Percentiles rank a stretch among this genome's conserved stretches.
Evolutionary conservation across 2,888 invertebrate species (phyloP).

Genomic region (Hermaeophaga mercurialis): DNA sequence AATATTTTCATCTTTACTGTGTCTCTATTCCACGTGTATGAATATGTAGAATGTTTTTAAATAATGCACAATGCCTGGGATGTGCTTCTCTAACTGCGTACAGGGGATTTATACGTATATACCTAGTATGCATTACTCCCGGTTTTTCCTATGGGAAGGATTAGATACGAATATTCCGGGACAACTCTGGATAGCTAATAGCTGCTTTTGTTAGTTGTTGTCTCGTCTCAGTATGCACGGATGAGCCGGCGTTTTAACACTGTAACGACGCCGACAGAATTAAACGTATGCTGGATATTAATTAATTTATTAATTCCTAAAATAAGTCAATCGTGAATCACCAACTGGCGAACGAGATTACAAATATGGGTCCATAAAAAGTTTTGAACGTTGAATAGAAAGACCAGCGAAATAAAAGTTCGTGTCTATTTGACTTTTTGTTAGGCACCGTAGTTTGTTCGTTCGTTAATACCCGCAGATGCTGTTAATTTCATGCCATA

Average conservation of each 20-base stretch:
- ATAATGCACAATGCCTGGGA: constrained; percentile 52
- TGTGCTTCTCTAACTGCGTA: constrained; percentile 50
- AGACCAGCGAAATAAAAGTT: no score
- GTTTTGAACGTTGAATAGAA: no score
- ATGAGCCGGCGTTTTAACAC: no score
- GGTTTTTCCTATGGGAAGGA: constrained; percentile 42
- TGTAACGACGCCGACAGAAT: no score
- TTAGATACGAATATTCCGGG: constrained; percentile 27
- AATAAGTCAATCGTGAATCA: no score
- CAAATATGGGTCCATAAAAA: no score
- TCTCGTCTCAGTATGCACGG: no score
- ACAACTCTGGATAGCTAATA: constrained; percentile 16
- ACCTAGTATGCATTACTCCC: constrained; percentile 36
- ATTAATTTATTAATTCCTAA: no score
- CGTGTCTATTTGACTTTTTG: no score
- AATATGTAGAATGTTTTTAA: constrained; percentile 50
- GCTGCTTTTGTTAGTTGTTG: constrained; percentile 1
- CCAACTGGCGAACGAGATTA: no score
- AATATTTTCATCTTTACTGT: constrained; percentile 19
- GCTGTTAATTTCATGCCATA: constrained; percentile 6
- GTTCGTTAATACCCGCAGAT: not conserved
- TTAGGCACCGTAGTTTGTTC: not conserved
- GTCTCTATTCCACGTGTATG: constrained; percentile 32
- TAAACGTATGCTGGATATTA: no score
- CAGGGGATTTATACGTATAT: constrained; percentile 42